Conservation (phyloP, 1,140 invertebrate genomes). For the Brachionus plicatilis region DNA sequence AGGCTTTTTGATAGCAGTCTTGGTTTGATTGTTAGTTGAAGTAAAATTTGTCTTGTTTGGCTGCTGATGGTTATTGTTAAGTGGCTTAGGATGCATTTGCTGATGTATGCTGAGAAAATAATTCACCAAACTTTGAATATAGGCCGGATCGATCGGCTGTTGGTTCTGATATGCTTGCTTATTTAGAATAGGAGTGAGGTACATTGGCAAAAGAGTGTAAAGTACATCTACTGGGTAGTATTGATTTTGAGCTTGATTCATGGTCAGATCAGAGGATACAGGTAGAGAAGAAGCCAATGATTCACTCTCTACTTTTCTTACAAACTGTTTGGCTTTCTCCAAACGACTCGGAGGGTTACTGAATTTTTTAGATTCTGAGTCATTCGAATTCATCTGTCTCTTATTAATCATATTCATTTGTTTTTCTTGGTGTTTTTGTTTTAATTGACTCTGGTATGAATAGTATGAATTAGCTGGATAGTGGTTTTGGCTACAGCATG, state of each 20-base stretch:
- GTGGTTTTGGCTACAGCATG: background rate
- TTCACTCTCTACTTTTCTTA: background rate
- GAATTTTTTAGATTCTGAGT: background rate
- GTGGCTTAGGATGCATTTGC: background rate
- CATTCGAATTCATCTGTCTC: background rate
- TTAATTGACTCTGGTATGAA: background rate
- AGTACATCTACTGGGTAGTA: slow-evolving; percentile 12
- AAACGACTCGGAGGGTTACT: background rate
- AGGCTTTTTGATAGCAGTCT: background rate
- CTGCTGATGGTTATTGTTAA: background rate
- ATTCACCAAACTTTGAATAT: background rate
- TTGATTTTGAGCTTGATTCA: background rate
- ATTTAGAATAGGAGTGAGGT: background rate
- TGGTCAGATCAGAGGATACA: background rate
- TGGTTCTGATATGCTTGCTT: background rate
- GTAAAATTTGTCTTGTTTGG: background rate
- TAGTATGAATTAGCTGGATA: background rate
- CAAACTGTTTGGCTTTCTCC: slow-evolving; percentile 23
- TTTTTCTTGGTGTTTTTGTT: background rate
- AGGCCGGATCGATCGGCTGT: background rate
- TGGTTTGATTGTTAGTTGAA: background rate
- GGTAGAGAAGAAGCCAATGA: background rate
- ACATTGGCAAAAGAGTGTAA: slow-evolving; percentile 12
- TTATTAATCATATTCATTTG: background rate
- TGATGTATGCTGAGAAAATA: background rate